Conservation (phyloP, 2,797 vertebrate genomes). For the Sebastes variabilis region DNA sequence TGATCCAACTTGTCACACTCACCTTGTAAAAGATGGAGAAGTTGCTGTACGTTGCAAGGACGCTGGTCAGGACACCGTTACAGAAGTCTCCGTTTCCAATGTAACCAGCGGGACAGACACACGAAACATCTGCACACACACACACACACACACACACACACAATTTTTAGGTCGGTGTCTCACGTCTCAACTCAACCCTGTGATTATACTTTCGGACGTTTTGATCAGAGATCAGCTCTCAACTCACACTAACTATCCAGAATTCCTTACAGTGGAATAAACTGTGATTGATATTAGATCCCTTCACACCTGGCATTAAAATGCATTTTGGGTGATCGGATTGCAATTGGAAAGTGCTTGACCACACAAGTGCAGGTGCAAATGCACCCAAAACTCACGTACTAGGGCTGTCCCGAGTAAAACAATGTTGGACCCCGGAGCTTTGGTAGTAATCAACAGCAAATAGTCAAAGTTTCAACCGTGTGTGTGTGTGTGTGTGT, state of each 20-base stretch:
- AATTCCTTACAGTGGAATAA: not conserved
- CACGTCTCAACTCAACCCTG: not conserved
- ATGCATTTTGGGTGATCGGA: not conserved
- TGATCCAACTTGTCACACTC: constrained; percentile 32
- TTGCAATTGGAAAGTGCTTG: too few relatives aligned
- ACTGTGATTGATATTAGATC: not conserved
- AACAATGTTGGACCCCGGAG: too few relatives aligned
- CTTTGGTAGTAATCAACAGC: too few relatives aligned
- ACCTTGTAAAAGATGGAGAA: constrained; percentile 93
- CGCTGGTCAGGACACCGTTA: constrained; percentile 87
- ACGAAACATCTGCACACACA: constrained; percentile 84
- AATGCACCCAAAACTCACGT: not conserved
- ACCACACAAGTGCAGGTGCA: not conserved
- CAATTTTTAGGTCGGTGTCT: not conserved
- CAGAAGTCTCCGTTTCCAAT: constrained; percentile 89
- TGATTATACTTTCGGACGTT: not conserved
- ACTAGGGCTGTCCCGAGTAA: too few relatives aligned
- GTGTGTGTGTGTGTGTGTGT: too few relatives aligned
- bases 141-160: not conserved
- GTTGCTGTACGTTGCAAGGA: constrained; percentile 85
- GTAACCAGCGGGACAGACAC: constrained; percentile 85
- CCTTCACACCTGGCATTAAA: too few relatives aligned
- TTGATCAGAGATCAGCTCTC: not conserved
- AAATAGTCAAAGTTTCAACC: too few relatives aligned
- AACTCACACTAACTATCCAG: not conserved